These are phyloP conservation scores for Eucidaris tribuloides DNA, from an alignment of 35 echinoderm and acorn worm species.

Conservation along the genomic window DNA sequence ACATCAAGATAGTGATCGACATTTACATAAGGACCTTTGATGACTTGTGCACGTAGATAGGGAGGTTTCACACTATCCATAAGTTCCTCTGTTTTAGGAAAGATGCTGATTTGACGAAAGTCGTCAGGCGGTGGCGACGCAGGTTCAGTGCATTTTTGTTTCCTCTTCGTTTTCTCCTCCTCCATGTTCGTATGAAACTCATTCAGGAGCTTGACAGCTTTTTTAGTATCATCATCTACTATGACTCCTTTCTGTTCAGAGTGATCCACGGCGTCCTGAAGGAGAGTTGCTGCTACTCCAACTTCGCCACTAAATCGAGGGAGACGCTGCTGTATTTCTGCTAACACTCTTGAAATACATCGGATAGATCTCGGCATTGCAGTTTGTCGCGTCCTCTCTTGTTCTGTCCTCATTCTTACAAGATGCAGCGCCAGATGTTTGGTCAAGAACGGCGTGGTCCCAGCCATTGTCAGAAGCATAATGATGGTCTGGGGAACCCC, in stretches of 20 bases:
- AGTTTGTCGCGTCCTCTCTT: not conserved
- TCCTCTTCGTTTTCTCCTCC: not conserved
- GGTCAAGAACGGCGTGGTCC: constrained; percentile 31
- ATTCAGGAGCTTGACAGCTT: not conserved
- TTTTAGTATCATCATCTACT: not conserved
- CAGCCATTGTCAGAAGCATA: constrained; percentile 31
- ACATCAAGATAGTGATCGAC: constrained; percentile 72
- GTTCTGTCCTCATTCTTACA: not conserved
- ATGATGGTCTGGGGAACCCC: constrained; percentile 36
- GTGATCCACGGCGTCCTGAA: not conserved
- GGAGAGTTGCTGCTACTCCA: constrained; percentile 2
- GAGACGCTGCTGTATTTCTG: not conserved
- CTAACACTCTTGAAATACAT: constrained; percentile 1
- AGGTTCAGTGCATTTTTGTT: not conserved
- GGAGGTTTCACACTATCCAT: constrained; percentile 30
- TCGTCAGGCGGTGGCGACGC: constrained; percentile 48
- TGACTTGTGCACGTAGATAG: constrained; percentile 63
- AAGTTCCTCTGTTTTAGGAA: constrained; percentile 59
- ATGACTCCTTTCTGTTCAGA: not conserved
- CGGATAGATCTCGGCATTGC: not conserved
- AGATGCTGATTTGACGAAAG: constrained; percentile 46
- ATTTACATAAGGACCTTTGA: constrained; percentile 47
- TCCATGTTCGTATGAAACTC: not conserved
- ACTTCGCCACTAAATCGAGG: constrained; percentile 13
- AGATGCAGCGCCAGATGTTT: constrained; percentile 32